Evolutionary conservation across 1,140 invertebrate species (phyloP), one percentile per base, ranked within the genome.

Genomic region (Sitobion miscanthi): DNA sequence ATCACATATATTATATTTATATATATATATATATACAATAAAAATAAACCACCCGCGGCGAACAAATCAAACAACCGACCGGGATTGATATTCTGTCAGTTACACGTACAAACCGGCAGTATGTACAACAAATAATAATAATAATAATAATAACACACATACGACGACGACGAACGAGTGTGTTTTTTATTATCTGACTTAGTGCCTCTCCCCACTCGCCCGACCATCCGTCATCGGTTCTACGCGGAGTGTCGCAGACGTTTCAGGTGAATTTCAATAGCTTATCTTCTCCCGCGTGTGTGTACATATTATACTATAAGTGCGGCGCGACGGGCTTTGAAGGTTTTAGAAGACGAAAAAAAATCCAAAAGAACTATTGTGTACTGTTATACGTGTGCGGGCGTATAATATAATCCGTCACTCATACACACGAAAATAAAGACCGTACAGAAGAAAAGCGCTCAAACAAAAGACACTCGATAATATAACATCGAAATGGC

Each of bases 81-180:
- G 91, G 91, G 91, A 93, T 93, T 93, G 91, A 93, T 93, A 93
- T 93, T 93, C 91, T 85, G 91, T 93, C 91, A 93, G 91, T 93
- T 93, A 93, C 91, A 93, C 82, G 49, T 23, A 83, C 14, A 49
- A 21, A 52, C 89, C 77, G 45, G n/a, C 49, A 35, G 69, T 83
- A n/a, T 91, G 23, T 82, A 83, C n/a, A 38, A 57, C 8, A 57
- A 86, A 57, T 83, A 42, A 42, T 42, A 83, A 91, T 35, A 92
- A 87, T 87, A 87, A 88, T 90, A 90, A 35, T 35, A 35, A 62
- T 62, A 90, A 90, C 52, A 30, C 52, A 45, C 14, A 23, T 52
- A 49, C 25, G 42, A 87, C 45, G 25, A 87, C 77, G 77, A 45
- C 83, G 47, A 47, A 52, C 47, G 86, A 88, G 45, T 35, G 45